These are phyloP conservation scores for Eulithis testata DNA, from an alignment of 2,888 invertebrate genomes.

Conservation along the genomic window DNA sequence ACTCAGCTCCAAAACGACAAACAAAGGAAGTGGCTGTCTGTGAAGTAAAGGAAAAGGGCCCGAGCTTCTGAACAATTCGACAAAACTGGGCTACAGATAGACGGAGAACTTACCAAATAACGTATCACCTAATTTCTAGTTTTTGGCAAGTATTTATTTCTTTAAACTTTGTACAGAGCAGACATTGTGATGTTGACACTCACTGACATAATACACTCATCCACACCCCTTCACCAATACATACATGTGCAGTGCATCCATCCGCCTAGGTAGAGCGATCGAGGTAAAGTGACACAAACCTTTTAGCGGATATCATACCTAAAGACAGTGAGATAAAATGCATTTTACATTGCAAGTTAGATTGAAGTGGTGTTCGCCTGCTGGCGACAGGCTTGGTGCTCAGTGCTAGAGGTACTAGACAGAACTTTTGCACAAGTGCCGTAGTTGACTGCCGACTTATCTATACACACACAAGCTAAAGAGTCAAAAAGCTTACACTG, in stretches of 20 bases:
- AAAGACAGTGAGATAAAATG: not conserved
- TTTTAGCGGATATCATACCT: not conserved
- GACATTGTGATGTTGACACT: no score
- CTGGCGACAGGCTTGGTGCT: slow-evolving; percentile 49
- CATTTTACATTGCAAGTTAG: slow-evolving; percentile 3
- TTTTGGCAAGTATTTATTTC: no score
- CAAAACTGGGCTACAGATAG: not conserved
- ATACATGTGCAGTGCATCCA: no score
- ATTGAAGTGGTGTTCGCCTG: slow-evolving; percentile 28
- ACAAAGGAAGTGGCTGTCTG: slow-evolving; percentile 40
- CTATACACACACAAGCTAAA: slow-evolving; percentile 46
- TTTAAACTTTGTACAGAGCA: no score
- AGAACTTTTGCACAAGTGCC: slow-evolving; percentile 49
- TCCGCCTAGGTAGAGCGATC: no score
- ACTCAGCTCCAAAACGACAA: slow-evolving; percentile 31
- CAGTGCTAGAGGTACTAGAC: slow-evolving; percentile 22
- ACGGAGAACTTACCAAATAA: not conserved
- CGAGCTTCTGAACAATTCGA: slow-evolving; percentile 4
- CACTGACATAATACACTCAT: no score
- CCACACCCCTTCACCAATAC: no score
- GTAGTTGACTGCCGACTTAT: slow-evolving; percentile 52
- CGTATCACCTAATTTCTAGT: no score
- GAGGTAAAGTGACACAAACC: not conserved
- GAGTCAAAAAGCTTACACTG: slow-evolving; percentile 3
- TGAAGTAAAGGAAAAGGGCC: slow-evolving; percentile 6